phyloP scores from a whole-genome alignment of 2,888 invertebrate genomes.

The Deroplatys truncata region DNA sequence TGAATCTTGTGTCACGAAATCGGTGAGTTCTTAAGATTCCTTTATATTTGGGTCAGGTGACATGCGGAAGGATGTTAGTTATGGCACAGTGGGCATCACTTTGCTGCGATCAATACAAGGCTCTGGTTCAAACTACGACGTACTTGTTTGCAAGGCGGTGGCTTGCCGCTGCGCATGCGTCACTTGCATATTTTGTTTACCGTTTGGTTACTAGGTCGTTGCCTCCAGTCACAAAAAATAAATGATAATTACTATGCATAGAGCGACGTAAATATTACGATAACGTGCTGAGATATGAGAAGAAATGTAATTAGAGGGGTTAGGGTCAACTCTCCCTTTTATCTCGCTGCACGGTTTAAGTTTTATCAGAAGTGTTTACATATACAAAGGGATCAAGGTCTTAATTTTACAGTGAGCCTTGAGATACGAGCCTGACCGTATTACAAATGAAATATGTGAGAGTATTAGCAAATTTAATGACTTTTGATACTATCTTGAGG shows the following conservation, averaged over 20 bases:
- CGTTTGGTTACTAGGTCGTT: not conserved
- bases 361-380: too few species aligned
- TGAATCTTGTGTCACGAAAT: not conserved
- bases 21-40: not conserved
- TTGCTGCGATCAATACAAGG: not conserved
- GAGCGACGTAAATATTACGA: too few species aligned
- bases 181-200: not conserved
- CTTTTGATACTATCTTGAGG: too few species aligned
- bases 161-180: not conserved
- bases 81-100: not conserved
- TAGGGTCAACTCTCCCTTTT: too few species aligned
- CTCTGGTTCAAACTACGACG: not conserved
- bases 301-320: too few species aligned
- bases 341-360: too few species aligned
- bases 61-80: not conserved
- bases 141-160: not conserved
- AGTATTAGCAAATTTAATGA: too few species aligned
- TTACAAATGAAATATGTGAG: too few species aligned
- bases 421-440: too few species aligned
- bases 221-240: not conserved
- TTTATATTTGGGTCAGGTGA: not conserved
- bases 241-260: not conserved
- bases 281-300: too few species aligned
- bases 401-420: too few species aligned
- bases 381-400: too few species aligned